Evolutionary conservation across 64 coral and sea anemone species (phyloP).

Genomic region (Actinia equina): DNA sequence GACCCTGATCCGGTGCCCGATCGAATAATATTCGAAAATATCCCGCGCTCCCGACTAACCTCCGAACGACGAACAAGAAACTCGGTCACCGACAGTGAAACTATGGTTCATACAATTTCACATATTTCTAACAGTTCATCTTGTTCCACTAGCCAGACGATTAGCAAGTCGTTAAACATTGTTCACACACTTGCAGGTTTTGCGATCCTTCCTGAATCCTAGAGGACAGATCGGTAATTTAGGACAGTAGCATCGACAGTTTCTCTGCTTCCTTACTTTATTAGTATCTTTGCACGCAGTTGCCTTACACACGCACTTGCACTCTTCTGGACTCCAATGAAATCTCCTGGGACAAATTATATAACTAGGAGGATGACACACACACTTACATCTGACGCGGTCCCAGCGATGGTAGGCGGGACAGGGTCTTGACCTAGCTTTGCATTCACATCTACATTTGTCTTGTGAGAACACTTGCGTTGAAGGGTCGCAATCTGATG

Average conservation of each 20-base stretch:
- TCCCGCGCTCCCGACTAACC: too few species aligned
- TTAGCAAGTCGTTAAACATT: background rate
- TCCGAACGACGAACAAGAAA: too few species aligned
- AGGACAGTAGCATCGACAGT: background rate
- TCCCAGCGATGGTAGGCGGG: background rate
- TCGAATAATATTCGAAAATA: too few species aligned
- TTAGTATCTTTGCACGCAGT: background rate
- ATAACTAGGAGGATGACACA: background rate
- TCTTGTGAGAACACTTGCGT: background rate
- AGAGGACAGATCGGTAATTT: background rate
- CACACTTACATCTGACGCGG: slow-evolving; percentile 9
- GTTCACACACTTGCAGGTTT: background rate
- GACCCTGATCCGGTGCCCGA: too few species aligned
- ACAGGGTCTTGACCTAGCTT: background rate
- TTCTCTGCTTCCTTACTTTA: background rate
- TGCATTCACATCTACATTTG: slow-evolving; percentile 1
- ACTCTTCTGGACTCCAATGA: background rate
- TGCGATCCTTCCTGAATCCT: background rate
- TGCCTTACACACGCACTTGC: background rate
- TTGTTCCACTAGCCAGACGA: too few species aligned
- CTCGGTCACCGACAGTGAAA: too few species aligned
- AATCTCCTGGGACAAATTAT: background rate
- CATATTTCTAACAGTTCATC: too few species aligned
- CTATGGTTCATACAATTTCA: background rate
- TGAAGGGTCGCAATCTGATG: background rate